phyloP scores from a whole-genome alignment of 2,797 vertebrate genomes.

The Sciaenops ocellatus region DNA sequence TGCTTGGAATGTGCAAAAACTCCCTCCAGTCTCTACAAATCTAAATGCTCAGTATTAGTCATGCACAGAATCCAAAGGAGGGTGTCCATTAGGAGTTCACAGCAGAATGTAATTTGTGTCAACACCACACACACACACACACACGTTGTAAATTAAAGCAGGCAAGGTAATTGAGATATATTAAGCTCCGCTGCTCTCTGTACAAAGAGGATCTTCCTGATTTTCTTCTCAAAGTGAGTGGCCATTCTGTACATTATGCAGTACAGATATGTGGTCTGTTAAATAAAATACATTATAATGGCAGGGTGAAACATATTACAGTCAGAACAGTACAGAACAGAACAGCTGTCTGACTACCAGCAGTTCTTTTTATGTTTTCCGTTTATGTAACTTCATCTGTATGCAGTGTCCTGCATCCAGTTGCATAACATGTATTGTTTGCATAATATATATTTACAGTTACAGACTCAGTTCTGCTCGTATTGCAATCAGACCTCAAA shows the following conservation, averaged over 20 bases:
- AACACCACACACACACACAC: constrained; percentile 3
- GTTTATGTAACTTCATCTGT: neutral
- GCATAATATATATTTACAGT: neutral
- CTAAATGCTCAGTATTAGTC: constrained; percentile 8
- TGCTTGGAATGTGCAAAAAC: neutral
- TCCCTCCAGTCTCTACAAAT: neutral
- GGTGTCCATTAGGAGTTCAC: constrained; percentile 27
- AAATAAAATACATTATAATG: constrained; percentile 10
- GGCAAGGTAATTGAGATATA: constrained; percentile 43
- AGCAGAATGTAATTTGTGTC: constrained; percentile 25
- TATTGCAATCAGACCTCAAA: neutral
- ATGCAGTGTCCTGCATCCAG: neutral
- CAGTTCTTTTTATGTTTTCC: neutral
- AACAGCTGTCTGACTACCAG: too few relatives aligned
- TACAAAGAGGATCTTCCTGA: constrained; percentile 23
- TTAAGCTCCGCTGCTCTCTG: constrained; percentile 11
- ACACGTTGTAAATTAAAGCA: constrained; percentile 7
- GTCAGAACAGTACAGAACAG: too few relatives aligned
- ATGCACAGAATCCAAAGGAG: constrained; percentile 26
- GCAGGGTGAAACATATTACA: neutral
- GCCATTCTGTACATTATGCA: constrained; percentile 20
- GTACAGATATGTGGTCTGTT: constrained; percentile 17
- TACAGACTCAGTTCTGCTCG: neutral
- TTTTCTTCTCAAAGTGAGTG: constrained; percentile 21
- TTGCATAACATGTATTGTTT: neutral